These are phyloP conservation scores for Antitype chi DNA, from an alignment of 2,888 invertebrate genomes.

Conservation along the genomic window DNA sequence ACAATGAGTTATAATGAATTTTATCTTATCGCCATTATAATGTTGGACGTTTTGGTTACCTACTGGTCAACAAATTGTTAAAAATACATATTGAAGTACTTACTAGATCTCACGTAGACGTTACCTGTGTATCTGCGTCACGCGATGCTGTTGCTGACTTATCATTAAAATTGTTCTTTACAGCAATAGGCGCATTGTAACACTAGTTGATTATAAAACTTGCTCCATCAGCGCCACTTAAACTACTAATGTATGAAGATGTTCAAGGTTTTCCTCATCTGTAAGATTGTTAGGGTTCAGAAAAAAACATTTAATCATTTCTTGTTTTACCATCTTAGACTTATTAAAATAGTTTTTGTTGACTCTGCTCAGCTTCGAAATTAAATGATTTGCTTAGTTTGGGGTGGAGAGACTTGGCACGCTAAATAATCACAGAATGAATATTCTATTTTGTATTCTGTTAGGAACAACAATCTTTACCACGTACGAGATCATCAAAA, in stretches of 20 bases:
- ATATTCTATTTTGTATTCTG: constrained; percentile 1
- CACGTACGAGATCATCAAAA: not conserved
- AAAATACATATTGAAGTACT: constrained; percentile 26
- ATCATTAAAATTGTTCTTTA: constrained; percentile 54
- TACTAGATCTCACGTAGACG: constrained; percentile 39
- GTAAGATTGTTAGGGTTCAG: constrained; percentile 49
- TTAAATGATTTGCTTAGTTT: constrained; percentile 48
- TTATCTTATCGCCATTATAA: constrained; percentile 64
- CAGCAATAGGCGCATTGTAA: constrained; percentile 48
- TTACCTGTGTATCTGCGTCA: constrained; percentile 41
- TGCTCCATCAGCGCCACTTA: constrained; percentile 67
- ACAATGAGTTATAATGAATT: constrained; percentile 61
- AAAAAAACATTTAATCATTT: constrained; percentile 63
- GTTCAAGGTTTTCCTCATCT: constrained; percentile 71
- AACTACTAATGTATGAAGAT: constrained; percentile 61
- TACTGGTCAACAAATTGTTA: constrained; percentile 50
- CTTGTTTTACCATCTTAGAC: constrained; percentile 54
- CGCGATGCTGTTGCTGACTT: constrained; percentile 54
- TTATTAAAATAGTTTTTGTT: constrained; percentile 63
- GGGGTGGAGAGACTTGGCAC: not conserved
- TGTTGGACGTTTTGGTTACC: constrained; percentile 45
- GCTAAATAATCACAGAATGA: not conserved
- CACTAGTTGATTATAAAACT: constrained; percentile 62
- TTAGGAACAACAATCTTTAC: not conserved
- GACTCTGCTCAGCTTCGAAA: constrained; percentile 28